Evolutionary conservation across 2,797 vertebrate species (phyloP), one percentile per base, ranked within the genome.

Genomic region (Sebastes iracundus): DNA sequence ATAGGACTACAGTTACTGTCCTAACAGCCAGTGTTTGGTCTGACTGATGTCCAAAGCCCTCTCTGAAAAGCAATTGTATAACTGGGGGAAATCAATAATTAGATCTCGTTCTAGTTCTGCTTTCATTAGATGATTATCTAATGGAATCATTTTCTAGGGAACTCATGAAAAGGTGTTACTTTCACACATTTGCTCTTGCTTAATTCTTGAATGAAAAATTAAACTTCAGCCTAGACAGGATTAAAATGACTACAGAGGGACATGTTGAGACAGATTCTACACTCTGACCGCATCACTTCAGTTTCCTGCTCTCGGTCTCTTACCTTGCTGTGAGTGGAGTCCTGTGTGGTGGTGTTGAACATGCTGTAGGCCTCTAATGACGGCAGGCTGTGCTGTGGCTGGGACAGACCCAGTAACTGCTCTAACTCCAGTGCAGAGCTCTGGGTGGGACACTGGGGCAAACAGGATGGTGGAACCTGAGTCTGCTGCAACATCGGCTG

Each of bases 251-350:
- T 13, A 56, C 12, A 49, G 46, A 49, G 18, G 18, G 46, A 49
- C 38, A 49, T 8, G 1, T 7, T 20, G 46, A 49, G 7, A 1
- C 42, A 46, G 42, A 46, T 46, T 46, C 42, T 46, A 46, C 42
- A 18, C 14, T 46, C 14, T 46, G 42, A 18, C 42, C 0, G 42
- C 16, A 46, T 46, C 42, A 46, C 7, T 8, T 52, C 49, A 53
- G 49, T n/a, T 53, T 53, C 49, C 20, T 53, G 49, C 49, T 53
- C 46, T 18, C 46, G 18, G 20, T 20, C 3, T 80, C 87, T 90
- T 89, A 96, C 95, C 95, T 94, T 92, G 84, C 85, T 87, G 72
- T 80, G 86, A 7, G 78, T 20, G 42, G 77, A 11, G 9, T 93
- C 92, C 6, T 84, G 88, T 6, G 84, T 23, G n/a, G 65, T 5